Conservation (phyloP, 2,797 vertebrate genomes). For the Peromyscus melanophrys region DNA sequence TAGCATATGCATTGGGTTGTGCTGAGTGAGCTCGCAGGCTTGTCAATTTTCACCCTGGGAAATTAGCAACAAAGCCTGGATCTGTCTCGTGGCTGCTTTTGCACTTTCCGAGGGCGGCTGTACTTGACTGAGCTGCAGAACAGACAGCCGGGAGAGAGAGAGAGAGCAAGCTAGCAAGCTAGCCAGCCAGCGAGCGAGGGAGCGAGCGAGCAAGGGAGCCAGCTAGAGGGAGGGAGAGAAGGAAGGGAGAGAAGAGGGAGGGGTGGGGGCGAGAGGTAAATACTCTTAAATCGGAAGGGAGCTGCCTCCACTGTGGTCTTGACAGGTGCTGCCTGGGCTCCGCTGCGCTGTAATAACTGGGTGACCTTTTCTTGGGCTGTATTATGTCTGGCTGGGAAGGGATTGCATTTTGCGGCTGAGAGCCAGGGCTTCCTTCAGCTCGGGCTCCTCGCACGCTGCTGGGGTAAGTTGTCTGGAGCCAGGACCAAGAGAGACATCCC, state of each 20-base stretch:
- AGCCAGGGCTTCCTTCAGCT: slow-evolving; percentile 90
- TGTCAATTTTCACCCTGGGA: slow-evolving; percentile 91
- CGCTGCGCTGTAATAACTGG: slow-evolving; percentile 91
- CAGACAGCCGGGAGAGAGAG: slow-evolving; percentile 80
- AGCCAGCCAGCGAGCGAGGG: slow-evolving; percentile 68
- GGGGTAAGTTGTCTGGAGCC: slow-evolving; percentile 91
- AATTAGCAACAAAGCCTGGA: slow-evolving; percentile 91
- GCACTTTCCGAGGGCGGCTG: slow-evolving; percentile 89
- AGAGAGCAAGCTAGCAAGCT: not conserved
- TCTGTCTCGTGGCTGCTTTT: slow-evolving; percentile 90
- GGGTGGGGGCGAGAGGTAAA: slow-evolving; percentile 87
- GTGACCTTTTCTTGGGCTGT: slow-evolving; percentile 93
- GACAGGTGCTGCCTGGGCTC: slow-evolving; percentile 89
- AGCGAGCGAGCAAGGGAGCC: slow-evolving; percentile 45
- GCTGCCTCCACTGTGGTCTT: slow-evolving; percentile 88
- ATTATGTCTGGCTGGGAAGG: slow-evolving; percentile 93
- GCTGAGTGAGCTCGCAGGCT: slow-evolving; percentile 88
- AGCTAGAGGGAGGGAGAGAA: slow-evolving; percentile 75
- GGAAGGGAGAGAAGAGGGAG: slow-evolving; percentile 13
- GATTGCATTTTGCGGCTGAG: slow-evolving; percentile 92
- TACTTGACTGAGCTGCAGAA: slow-evolving; percentile 89
- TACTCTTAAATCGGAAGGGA: slow-evolving; percentile 90
- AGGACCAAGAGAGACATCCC: slow-evolving; percentile 86
- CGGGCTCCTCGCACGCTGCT: slow-evolving; percentile 89
- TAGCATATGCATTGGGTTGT: slow-evolving; percentile 86